These are phyloP conservation scores for Schizopygopsis pylzovi DNA, from an alignment of 2,797 vertebrate species.

Conservation along the genomic window DNA sequence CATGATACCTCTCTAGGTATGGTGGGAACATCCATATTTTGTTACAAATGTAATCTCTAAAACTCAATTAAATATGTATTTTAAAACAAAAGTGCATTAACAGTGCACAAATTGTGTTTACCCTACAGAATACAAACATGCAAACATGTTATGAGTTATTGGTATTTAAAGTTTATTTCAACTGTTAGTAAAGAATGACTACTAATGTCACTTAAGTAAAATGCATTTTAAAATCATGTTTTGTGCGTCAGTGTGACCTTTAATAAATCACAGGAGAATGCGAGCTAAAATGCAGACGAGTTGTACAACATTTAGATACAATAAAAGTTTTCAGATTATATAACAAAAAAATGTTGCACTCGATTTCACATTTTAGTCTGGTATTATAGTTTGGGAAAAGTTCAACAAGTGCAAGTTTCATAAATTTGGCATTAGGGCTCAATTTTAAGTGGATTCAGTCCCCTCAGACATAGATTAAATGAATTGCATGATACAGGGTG, in stretches of 20 bases:
- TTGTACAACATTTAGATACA: background rate
- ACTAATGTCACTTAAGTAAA: background rate
- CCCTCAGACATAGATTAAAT: background rate
- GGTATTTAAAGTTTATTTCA: too few relatives aligned
- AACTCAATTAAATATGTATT: too few relatives aligned
- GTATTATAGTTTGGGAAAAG: too few relatives aligned
- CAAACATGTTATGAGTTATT: too few relatives aligned
- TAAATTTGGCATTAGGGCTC: background rate
- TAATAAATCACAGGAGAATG: background rate
- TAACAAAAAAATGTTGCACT: background rate
- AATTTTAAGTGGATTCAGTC: background rate
- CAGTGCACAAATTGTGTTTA: too few relatives aligned
- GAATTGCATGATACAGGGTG: background rate
- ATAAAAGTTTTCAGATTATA: background rate
- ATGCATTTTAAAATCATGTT: background rate
- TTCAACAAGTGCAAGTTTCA: background rate
- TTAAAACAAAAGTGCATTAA: too few relatives aligned
- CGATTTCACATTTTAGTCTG: background rate
- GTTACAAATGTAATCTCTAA: too few relatives aligned
- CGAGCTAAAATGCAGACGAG: background rate
- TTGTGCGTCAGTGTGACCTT: background rate
- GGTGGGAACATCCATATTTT: too few relatives aligned
- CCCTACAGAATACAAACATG: too few relatives aligned
- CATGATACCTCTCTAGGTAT: too few relatives aligned
- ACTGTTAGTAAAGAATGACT: too few relatives aligned